Percentiles rank a stretch among this genome's conserved stretches.
These are phyloP conservation scores for Loris lydekkerianus DNA, from an alignment of 2,797 vertebrate species.

Conservation along the genomic window DNA sequence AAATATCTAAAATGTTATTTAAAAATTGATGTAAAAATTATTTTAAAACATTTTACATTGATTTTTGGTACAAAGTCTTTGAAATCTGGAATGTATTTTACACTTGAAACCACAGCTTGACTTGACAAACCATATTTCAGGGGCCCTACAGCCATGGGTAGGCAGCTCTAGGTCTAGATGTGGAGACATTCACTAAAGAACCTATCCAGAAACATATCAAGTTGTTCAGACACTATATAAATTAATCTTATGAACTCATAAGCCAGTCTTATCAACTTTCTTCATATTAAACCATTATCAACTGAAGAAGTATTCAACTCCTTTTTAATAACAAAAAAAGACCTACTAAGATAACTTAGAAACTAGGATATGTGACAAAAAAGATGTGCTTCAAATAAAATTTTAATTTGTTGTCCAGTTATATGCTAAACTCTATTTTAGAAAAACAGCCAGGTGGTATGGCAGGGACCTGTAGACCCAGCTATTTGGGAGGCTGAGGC, in stretches of 20 bases:
- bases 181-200: neutral
- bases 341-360: neutral
- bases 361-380: neutral
- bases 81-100: neutral
- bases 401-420: neutral
- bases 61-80: constrained; percentile 7
- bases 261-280: neutral
- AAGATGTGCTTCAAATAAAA: neutral
- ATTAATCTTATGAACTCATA: neutral
- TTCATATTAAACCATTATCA: neutral
- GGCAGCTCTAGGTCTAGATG: neutral
- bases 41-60: neutral
- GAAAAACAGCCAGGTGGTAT: too few species aligned
- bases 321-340: neutral
- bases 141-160: neutral
- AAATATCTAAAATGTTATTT: neutral
- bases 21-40: constrained; percentile 8
- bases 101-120: neutral
- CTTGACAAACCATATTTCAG: neutral
- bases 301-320: neutral
- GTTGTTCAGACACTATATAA: neutral
- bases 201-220: neutral
- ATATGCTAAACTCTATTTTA: neutral
- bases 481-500: too few species aligned
- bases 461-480: too few species aligned